These are phyloP conservation scores for Anthoptus insignis DNA, from an alignment of 2,888 invertebrate genomes.

Conservation along the genomic window DNA sequence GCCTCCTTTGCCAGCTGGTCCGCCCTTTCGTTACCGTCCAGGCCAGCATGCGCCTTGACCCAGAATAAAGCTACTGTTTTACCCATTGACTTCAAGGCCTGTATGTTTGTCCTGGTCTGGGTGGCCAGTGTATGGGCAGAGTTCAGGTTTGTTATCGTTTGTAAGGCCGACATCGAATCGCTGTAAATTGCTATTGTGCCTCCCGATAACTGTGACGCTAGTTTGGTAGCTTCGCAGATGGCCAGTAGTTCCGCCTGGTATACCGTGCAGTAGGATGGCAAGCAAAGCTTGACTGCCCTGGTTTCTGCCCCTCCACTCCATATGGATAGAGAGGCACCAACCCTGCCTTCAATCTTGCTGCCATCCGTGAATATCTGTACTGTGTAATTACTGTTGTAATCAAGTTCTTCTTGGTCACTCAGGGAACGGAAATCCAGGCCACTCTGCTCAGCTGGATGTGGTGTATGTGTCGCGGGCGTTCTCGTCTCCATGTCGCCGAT, in stretches of 20 bases:
- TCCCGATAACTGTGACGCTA: not conserved
- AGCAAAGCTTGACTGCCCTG: slow-evolving; percentile 18
- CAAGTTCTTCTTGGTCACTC: not conserved
- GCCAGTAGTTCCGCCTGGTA: slow-evolving; percentile 41
- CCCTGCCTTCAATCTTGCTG: slow-evolving; percentile 42
- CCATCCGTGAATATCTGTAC: slow-evolving; percentile 40
- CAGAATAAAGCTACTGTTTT: slow-evolving; percentile 12
- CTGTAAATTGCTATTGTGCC: no score
- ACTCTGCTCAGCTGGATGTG: not conserved
- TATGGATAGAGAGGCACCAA: slow-evolving; percentile 31
- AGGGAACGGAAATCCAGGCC: not conserved
- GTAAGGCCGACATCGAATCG: no score
- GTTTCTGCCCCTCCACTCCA: slow-evolving; percentile 22
- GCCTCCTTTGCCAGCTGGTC: no score
- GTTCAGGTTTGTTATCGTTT: no score
- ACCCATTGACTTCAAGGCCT: no score
- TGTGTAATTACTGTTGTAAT: not conserved
- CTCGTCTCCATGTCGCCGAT: not conserved
- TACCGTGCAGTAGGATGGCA: slow-evolving; percentile 33
- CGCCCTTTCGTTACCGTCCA: no score
- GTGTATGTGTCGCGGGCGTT: not conserved
- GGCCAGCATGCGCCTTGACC: no score
- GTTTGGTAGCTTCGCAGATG: slow-evolving; percentile 22
- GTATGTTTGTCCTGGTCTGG: slow-evolving; percentile 11
- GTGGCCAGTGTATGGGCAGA: slow-evolving; percentile 34